Conservation (phyloP, 2,113 vertebrate species). For the Sisor rabdophorus region DNA sequence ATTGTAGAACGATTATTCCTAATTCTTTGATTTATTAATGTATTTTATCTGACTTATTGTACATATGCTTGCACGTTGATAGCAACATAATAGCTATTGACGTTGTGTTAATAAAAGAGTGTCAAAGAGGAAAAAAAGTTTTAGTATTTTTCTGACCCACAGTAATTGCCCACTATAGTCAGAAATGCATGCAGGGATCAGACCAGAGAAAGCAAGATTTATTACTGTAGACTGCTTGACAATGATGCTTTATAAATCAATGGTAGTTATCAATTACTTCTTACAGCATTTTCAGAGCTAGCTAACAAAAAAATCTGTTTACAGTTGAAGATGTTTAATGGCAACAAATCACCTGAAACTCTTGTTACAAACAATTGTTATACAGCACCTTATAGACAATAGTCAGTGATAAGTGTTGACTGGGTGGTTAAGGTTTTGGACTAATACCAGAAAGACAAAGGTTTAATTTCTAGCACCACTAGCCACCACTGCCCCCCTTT, state of each 20-base stretch:
- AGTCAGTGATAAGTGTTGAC: no score
- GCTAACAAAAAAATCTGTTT: constrained; percentile 8
- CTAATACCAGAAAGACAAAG: no score
- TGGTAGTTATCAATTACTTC: constrained; percentile 15
- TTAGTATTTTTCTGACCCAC: constrained; percentile 31
- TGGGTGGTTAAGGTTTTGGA: no score
- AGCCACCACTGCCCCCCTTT: no score
- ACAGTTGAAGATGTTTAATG: constrained; percentile 17
- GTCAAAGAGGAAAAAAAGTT: constrained; percentile 18
- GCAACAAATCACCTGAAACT: background rate
- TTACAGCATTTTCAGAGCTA: constrained; percentile 15
- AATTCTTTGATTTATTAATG: background rate
- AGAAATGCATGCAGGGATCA: constrained; percentile 21
- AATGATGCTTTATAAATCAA: constrained; percentile 36
- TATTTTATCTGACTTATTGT: constrained; percentile 12
- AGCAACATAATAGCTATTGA: constrained; percentile 10
- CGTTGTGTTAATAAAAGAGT: background rate
- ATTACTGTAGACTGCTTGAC: background rate
- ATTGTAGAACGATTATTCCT: background rate
- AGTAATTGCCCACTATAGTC: constrained; percentile 20
- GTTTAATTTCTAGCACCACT: no score
- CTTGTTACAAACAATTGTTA: no score
- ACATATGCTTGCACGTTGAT: background rate
- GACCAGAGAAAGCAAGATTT: background rate
- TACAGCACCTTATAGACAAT: no score